phyloP scores from a whole-genome alignment of 2,113 vertebrate genomes.

The Brachyistius frenatus region DNA sequence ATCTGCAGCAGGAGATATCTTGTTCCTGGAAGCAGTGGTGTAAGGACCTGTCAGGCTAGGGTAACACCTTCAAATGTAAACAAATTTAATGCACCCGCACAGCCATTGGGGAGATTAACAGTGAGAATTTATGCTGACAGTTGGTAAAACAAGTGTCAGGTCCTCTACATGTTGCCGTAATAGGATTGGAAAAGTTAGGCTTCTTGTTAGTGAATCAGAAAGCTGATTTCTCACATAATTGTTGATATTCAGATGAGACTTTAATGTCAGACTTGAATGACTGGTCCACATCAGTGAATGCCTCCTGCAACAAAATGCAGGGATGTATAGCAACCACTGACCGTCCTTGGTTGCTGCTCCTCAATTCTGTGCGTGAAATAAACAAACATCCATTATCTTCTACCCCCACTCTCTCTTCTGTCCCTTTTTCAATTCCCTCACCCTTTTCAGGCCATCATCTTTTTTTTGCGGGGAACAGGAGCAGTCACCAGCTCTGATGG shows the following conservation, averaged over 20 bases:
- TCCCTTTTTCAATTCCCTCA: slow-evolving; percentile 63
- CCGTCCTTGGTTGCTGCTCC: slow-evolving; percentile 58
- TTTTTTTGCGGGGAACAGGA: slow-evolving; percentile 56
- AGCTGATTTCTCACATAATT: slow-evolving; percentile 61
- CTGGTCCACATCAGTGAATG: slow-evolving; percentile 27
- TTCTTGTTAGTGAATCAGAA: slow-evolving; percentile 41
- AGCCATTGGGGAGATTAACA: slow-evolving; percentile 53
- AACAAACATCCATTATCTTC: slow-evolving; percentile 81
- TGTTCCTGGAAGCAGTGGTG: slow-evolving; percentile 20
- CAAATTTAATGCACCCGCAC: slow-evolving; percentile 20
- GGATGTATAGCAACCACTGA: slow-evolving; percentile 62
- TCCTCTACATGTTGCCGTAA: slow-evolving; percentile 43
- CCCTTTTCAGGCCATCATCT: slow-evolving; percentile 69
- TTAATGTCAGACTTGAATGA: slow-evolving; percentile 72
- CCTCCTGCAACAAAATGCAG: slow-evolving; percentile 41
- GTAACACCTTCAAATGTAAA: slow-evolving; percentile 59
- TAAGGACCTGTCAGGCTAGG: slow-evolving; percentile 38
- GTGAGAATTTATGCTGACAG: slow-evolving; percentile 47
- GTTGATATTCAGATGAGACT: slow-evolving; percentile 61
- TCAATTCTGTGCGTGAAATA: slow-evolving; percentile 61
- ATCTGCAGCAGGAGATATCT: slow-evolving; percentile 44
- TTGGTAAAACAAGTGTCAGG: slow-evolving; percentile 53
- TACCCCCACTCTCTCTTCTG: slow-evolving; percentile 66
- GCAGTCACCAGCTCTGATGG: slow-evolving; percentile 78
- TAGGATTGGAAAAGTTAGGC: slow-evolving; percentile 46